Evolutionary conservation across 1,140 invertebrate species (phyloP).

Genomic region (Caenorhabditis tropicalis): DNA sequence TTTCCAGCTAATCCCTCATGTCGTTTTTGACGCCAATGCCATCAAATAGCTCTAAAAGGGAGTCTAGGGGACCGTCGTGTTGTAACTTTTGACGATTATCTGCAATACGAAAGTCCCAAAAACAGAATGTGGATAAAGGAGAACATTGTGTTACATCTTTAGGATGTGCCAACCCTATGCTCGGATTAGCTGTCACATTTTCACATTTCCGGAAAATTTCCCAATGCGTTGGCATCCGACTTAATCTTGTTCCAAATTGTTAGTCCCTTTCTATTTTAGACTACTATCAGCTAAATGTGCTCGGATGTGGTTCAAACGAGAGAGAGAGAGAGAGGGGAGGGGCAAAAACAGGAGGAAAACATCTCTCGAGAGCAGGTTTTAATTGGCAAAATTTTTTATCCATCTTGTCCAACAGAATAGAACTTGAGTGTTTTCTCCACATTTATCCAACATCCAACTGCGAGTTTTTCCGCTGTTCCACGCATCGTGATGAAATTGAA

Average conservation of each 20-base stretch:
- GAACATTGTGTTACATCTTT: not conserved
- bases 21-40: conserved; percentile 39
- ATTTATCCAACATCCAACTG: not conserved
- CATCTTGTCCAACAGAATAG: not conserved
- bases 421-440: conserved; percentile 21
- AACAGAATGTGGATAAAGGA: not conserved
- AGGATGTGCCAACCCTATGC: not conserved
- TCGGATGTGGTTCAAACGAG: too few relatives aligned
- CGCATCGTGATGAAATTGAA: conserved; percentile 37
- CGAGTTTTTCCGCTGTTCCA: conserved; percentile 16
- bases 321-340: not conserved
- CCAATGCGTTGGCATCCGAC: not conserved
- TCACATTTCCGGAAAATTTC: not conserved
- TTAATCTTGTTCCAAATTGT: conserved; percentile 17
- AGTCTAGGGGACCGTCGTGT: not conserved
- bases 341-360: conserved; percentile 29
- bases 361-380: conserved; percentile 29
- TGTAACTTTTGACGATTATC: not conserved
- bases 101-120: not conserved
- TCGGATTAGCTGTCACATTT: conserved; percentile 28
- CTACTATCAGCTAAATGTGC: conserved; percentile 22
- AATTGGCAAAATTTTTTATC: conserved; percentile 41
- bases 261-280: conserved; percentile 6
- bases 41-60: conserved; percentile 15
- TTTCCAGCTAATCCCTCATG: conserved; percentile 36